Evolutionary conservation across 2,113 vertebrate species (phyloP), one percentile per base, ranked within the genome.

Genomic region (Procavia capensis): DNA sequence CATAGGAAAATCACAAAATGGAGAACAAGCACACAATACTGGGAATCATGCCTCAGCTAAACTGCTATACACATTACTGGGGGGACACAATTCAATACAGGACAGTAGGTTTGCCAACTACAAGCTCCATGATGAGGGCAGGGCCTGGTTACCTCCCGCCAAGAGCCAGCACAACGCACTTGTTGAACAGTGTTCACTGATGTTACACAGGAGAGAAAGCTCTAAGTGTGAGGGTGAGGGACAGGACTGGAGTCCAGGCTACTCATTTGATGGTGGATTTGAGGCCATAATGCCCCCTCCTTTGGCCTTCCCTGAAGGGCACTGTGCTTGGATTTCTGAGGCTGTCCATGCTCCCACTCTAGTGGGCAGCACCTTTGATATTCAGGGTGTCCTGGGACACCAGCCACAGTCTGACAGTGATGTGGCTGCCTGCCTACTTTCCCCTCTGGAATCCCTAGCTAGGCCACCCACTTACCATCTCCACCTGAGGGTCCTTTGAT

Each of bases 71-170:
- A n/a, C n/a, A n/a, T n/a, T n/a, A n/a, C n/a, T n/a, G n/a, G n/a
- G n/a, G n/a, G n/a, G n/a, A n/a, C n/a, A n/a, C n/a, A n/a, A n/a
- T n/a, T n/a, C n/a, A n/a, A n/a, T n/a, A n/a, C n/a, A n/a, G n/a
- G n/a, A n/a, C n/a, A n/a, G n/a, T n/a, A 88, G 43, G 85, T 93
- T 92, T 79, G 61, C 61, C 36, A 90, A 59, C 31, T 83, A 19
- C 54, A 90, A 54, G 36, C 54, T 96, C 89, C 95, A 79, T 85
- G 59, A 79, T 85, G 59, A 50, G 57, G 61, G 25, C 45, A 43
- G 86, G 82, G 64, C 82, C 79, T 79, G 31, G n/a, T 96, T 97
- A 88, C 86, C 78, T 96, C 92, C 72, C 92, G 79, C 66, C 96
- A 50, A 93, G 41, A 88, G 66, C 61, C 79, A 85, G 79, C 54